Evolutionary conservation across 2,797 vertebrate genomes (phyloP).

Genomic region (Sphenodon punctatus): DNA sequence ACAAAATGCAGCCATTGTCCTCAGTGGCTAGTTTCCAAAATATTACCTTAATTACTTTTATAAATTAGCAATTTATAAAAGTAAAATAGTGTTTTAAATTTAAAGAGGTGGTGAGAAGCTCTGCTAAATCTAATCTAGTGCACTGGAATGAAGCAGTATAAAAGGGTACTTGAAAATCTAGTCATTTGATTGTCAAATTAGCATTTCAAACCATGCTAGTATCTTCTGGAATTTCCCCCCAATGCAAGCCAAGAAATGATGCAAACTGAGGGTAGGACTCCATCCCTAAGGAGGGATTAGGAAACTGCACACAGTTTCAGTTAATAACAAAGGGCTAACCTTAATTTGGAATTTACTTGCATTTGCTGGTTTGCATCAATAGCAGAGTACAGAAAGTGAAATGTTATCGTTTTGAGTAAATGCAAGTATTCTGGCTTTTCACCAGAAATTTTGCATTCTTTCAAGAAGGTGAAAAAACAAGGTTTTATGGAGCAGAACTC

Average conservation of each 20-base stretch:
- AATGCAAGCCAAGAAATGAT: background rate
- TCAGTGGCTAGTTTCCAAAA: background rate
- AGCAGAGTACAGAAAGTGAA: background rate
- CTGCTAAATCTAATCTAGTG: background rate
- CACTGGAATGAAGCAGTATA: background rate
- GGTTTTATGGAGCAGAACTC: background rate
- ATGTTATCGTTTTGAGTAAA: background rate
- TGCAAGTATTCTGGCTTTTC: background rate
- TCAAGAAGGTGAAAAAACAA: background rate
- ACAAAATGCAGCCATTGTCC: background rate
- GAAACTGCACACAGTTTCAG: background rate
- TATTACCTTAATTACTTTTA: no score
- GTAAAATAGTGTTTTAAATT: background rate
- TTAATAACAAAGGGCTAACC: background rate
- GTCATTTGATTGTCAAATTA: background rate
- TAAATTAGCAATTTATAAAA: background rate
- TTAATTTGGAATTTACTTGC: background rate
- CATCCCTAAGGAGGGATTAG: background rate
- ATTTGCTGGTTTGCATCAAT: slow-evolving; percentile 23
- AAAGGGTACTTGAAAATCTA: background rate
- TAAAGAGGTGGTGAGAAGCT: background rate
- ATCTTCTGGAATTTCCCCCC: slow-evolving; percentile 4
- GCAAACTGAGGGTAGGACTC: background rate
- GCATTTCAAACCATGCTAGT: background rate
- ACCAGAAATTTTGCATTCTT: slow-evolving; percentile 8